Evolutionary conservation across 1,140 invertebrate species (phyloP), one percentile per base, ranked within the genome.

Genomic region (Tetramorium alpestre): DNA sequence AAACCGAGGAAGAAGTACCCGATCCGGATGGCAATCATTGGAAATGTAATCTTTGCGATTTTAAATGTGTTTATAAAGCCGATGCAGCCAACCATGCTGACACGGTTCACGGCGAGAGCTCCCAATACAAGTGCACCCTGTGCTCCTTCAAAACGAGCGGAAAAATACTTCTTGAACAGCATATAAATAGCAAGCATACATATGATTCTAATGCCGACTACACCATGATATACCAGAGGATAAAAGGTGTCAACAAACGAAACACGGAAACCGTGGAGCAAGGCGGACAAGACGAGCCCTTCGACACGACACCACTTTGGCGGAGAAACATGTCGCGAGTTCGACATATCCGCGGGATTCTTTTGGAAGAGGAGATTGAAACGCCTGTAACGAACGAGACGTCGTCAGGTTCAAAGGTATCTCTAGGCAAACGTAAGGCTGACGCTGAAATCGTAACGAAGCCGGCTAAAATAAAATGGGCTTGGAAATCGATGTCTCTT

Each of bases 1-100:
- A 91, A 51, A 49, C 75, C 3, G 89, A 93, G 11, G 86, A 92
- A 10, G 91, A 92, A n/a, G 47, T 90, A 3, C 87, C 91, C 0
- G 93, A 95, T 81, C 91, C 90, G 0, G 94, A 94, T 47, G 93
- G 93, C 3, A 97, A 97, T 87, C 95, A 96, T 1, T 98, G 97
- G 97, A 96, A 96, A 60, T 98, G 97, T 92, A 96, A 96, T 65
- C 89, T 97, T 16, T 98, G 97, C 84, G 96, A 96, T 38, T 96
- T 96, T 76, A 96, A 96, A 58, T 96, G 96, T 80, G 93, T 96
- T 28, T 96, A 96, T 0, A 96, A 97, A 54, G 94, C 95, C 0
- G 96, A 97, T 60, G 96, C 97, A 72, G 91, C 95, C 0, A 92
- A 94, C 0, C 97, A 98, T 88, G 96, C 96, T 3, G 88, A 93